Conservation (phyloP, 2,797 vertebrate species). For the Myioborus melanocephalus region DNA sequence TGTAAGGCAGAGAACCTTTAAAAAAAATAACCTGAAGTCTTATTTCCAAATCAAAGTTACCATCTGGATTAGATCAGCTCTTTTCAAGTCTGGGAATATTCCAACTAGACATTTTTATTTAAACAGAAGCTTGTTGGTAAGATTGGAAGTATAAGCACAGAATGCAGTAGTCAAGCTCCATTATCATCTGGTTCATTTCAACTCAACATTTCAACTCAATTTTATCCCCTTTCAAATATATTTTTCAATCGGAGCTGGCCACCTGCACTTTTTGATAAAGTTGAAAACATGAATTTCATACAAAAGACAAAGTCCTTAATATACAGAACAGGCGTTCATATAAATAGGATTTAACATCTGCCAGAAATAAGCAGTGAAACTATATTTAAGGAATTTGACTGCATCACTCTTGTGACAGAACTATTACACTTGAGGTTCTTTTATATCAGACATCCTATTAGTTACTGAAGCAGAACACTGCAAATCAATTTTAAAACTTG, state of each 20-base stretch:
- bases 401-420: not conserved
- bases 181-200: not conserved
- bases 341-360: not conserved
- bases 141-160: not conserved
- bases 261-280: slow-evolving; percentile 7
- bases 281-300: not conserved
- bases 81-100: not conserved
- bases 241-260: not conserved
- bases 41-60: not conserved
- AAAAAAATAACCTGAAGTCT: not conserved
- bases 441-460: not conserved
- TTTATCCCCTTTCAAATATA: not conserved
- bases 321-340: not conserved
- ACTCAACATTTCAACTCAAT: not conserved
- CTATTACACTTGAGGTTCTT: not conserved
- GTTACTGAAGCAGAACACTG: not conserved
- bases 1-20: not conserved
- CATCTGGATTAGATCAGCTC: not conserved
- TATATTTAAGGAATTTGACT: not conserved
- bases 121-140: not conserved
- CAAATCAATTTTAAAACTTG: not conserved
- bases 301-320: not conserved
- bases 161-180: not conserved
- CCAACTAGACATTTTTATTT: not conserved
- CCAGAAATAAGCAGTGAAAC: not conserved